phyloP scores from a whole-genome alignment of 1,140 invertebrate species.

The Asobara japonica region DNA sequence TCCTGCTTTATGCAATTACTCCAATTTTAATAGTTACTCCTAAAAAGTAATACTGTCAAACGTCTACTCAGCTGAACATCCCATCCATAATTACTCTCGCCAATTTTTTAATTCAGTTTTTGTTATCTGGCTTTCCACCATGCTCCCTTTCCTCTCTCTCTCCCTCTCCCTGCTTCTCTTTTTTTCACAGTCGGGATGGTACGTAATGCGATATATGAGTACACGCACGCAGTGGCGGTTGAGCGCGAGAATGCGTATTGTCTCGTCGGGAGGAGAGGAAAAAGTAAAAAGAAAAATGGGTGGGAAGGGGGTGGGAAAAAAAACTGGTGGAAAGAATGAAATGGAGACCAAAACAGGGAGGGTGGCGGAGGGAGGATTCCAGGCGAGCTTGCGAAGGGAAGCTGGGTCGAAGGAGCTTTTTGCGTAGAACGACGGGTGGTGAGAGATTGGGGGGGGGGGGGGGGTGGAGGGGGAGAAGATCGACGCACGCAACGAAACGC shows the following conservation, averaged over 20 bases:
- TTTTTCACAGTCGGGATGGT: slow-evolving; percentile 29
- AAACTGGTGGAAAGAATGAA: not conserved
- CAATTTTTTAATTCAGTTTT: slow-evolving; percentile 5
- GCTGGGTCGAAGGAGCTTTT: slow-evolving; percentile 19
- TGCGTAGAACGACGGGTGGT: slow-evolving; percentile 25
- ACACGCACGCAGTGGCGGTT: slow-evolving; percentile 26
- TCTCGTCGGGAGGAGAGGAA: slow-evolving; percentile 12
- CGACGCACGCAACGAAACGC: slow-evolving; percentile 26
- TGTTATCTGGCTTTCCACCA: not conserved
- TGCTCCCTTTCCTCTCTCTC: slow-evolving; percentile 6
- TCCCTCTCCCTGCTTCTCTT: not conserved
- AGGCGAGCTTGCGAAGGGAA: slow-evolving; percentile 7
- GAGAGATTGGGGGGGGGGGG: not conserved
- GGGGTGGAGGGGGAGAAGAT: not conserved
- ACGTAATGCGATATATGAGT: slow-evolving; percentile 33
- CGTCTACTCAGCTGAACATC: not conserved
- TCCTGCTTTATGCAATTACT: too few relatives aligned
- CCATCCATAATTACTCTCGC: not conserved
- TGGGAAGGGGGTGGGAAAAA: not conserved
- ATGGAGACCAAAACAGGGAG: not conserved
- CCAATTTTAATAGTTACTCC: too few relatives aligned
- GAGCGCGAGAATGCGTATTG: slow-evolving; percentile 32
- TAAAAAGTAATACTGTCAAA: too few relatives aligned
- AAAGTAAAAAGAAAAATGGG: not conserved
- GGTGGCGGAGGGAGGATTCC: slow-evolving; percentile 6